Conservation (phyloP, 1,140 invertebrate species). For the Rhagoletis zephyria region DNA sequence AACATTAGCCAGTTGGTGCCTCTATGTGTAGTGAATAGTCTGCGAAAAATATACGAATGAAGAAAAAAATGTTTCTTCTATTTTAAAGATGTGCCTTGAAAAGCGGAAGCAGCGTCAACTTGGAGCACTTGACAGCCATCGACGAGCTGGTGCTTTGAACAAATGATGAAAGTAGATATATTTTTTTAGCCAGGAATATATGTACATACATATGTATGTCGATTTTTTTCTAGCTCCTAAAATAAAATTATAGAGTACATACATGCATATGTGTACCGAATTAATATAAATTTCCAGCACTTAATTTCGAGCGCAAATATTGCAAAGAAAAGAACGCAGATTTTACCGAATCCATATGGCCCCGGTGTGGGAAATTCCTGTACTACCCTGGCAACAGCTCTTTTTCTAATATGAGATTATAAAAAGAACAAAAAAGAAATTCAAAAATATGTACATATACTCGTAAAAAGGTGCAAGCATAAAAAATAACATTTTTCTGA, state of each 20-base stretch:
- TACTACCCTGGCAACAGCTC: neutral
- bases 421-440: neutral
- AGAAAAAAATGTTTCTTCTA: no score
- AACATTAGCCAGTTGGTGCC: neutral
- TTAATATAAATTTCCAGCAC: neutral
- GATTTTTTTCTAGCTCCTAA: no score
- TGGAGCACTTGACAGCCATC: neutral
- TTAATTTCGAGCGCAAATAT: neutral
- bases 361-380: neutral
- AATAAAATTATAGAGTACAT: no score
- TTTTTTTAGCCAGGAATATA: neutral
- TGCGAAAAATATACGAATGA: neutral
- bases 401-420: neutral
- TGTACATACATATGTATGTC: no score
- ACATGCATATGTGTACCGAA: no score
- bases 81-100: neutral
- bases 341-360: neutral
- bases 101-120: neutral
- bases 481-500: neutral
- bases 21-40: neutral
- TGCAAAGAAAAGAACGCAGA: no score
- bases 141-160: neutral
- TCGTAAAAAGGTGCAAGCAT: no score
- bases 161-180: neutral
- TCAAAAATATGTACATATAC: neutral